Evolutionary conservation across 2,113 vertebrate genomes (phyloP).

Genomic region (Mesitornis unicolor): DNA sequence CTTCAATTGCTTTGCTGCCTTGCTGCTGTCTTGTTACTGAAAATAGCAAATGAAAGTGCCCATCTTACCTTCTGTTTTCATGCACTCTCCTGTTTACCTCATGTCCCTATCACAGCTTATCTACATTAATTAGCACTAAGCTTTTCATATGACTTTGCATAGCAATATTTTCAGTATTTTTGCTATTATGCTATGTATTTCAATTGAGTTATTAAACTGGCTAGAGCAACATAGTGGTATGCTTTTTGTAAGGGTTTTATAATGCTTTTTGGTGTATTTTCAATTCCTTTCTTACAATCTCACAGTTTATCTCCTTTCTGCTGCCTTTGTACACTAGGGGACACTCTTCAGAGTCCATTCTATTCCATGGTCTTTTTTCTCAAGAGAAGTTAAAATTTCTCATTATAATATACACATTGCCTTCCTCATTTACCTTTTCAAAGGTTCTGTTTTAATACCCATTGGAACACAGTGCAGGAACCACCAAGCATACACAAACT

Average conservation of each 20-base stretch:
- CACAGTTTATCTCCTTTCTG: neutral
- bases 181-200: neutral
- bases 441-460: neutral
- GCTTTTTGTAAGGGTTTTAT: neutral
- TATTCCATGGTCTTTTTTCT: neutral
- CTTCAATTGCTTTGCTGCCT: neutral
- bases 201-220: neutral
- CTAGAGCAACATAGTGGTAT: neutral
- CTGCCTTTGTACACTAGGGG: neutral
- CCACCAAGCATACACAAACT: neutral
- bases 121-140: neutral
- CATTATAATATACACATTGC: neutral
- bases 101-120: neutral
- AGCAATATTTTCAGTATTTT: neutral
- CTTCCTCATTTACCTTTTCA: neutral
- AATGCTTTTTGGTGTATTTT: neutral
- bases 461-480: neutral
- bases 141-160: neutral
- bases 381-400: neutral
- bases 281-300: neutral
- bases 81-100: neutral
- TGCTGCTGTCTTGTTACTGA: neutral
- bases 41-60: rapidly evolving
- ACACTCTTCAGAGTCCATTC: neutral
- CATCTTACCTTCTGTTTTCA: neutral